Evolutionary conservation across 2,797 vertebrate genomes (phyloP), one percentile per base, ranked within the genome.

Genomic region (Psittacula derbiana): DNA sequence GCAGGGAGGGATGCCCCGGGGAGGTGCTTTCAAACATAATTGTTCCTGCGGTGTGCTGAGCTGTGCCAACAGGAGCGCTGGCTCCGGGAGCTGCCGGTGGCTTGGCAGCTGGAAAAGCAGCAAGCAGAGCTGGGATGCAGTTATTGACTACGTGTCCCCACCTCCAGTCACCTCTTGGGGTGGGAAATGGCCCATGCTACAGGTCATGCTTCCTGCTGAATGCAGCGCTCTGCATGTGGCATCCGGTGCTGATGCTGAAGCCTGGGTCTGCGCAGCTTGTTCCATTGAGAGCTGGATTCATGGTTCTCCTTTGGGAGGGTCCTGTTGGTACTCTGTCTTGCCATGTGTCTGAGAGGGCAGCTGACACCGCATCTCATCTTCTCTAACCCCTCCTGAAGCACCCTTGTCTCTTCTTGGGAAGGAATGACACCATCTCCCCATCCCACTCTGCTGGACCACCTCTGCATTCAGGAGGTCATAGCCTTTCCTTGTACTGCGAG

Each of bases 361-460:
- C 33, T 30, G 49, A 47, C 86, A 62, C 28, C 19, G 44, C 53
- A 13, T 30, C 53, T 61, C 15, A 3, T 19, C 78, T 46, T 64
- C 57, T 57, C 47, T 16, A 44, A 33, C 2, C 5, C 11, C 17
- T 62, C 50, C 44, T 13, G 44, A n/a, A 67, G 13, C 36, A 27
- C 6, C 6, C 19, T 44, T 4, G 1, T 7, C 47, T 20, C 49
- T 0, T 36, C 23, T 8, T 4, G n/a, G 10, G 23, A 1, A n/a
- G 70, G 21, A 49, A 21, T 6, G 4, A 12, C 6, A 20, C 31
- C 28, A 17, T 36, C 27, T 79, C 64, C 47, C 43, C 65, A 23
- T 25, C 9, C 13, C 17, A 2, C 20, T 8, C 20, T 8, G 25
- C 5, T 0, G 1, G 16, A 21, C 13, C 31, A 44, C 2, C 1